Evolutionary conservation across 92 coral and sea anemone genomes (phyloP), one percentile per base, ranked within the genome.

Genomic region (Chrysogorgia sp.): DNA sequence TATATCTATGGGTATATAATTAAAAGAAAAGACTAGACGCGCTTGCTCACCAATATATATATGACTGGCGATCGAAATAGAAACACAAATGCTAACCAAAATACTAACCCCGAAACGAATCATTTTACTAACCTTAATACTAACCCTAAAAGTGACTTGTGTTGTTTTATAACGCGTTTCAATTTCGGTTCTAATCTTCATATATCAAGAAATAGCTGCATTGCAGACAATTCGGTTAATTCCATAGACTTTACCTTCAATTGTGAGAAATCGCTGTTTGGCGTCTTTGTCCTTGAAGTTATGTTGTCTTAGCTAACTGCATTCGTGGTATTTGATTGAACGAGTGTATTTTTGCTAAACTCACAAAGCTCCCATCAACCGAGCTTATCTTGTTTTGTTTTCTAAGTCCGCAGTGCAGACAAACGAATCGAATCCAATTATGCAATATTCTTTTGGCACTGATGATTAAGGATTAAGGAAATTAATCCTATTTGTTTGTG

Each of bases 401-500:
- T 25, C 35, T 61, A 25, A 61, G 68, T 14, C 68, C 34, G 63
- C 34, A 72, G 79, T 64, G 63, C 34, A 72, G 79, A 72, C 79
- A 72, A n/a, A 24, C 47, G 37, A 32, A 53, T 53, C 79, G 24
- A 20, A 72, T 72, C 64, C 79, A 72, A 53, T 72, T 53, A 72
- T 52, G 79, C 41, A 30, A 72, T 58, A 33, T 55, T 55, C 28
- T 69, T 69, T 53, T 53, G 49, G 35, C 65, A 53, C 56, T 69
- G 56, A 47, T 55, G 79, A 72, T 49, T 49, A 72, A 17, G 52
- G 79, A 47, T 72, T 23, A 72, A 72, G 17, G 34, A 32, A 59
- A 22, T 10, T 72, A 72, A 72, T 72, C 79, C 79, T 53, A 34
- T 72, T 72, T 72, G 79, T 65, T 12, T 32, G 65, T 53, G 79